Evolutionary conservation across 2,797 vertebrate genomes (phyloP).

Genomic region (Myripristis jacobus): DNA sequence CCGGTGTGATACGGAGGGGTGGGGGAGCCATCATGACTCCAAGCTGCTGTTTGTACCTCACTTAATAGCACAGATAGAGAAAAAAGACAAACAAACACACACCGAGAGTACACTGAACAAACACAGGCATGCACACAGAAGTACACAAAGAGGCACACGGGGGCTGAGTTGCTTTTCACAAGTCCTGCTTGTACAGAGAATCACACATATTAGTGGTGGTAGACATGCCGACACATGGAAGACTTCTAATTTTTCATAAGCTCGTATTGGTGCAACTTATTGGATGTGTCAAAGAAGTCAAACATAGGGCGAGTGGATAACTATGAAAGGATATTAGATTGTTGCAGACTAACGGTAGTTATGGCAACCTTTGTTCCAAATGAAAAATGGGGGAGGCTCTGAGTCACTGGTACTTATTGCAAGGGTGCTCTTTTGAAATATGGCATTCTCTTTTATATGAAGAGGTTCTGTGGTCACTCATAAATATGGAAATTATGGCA

Average conservation of each 20-base stretch:
- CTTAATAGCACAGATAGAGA: slow-evolving; percentile 36
- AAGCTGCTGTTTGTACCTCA: slow-evolving; percentile 48
- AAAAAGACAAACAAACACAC: slow-evolving; percentile 41
- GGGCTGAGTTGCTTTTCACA: neutral
- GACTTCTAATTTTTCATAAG: slow-evolving; percentile 7
- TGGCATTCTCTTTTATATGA: slow-evolving; percentile 23
- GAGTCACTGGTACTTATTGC: slow-evolving; percentile 36
- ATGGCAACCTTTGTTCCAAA: slow-evolving; percentile 45
- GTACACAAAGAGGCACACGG: slow-evolving; percentile 8
- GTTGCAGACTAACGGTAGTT: slow-evolving; percentile 26
- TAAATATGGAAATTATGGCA: slow-evolving; percentile 55
- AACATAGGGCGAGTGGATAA: slow-evolving; percentile 12
- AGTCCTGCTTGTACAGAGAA: neutral
- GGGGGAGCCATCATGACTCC: slow-evolving; percentile 42
- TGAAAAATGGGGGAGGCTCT: slow-evolving; percentile 11
- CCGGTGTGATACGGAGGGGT: slow-evolving; percentile 10
- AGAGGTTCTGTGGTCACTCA: slow-evolving; percentile 29
- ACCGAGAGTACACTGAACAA: slow-evolving; percentile 22
- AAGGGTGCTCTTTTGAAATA: slow-evolving; percentile 38
- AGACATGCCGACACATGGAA: neutral
- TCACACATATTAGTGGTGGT: neutral
- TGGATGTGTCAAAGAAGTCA: slow-evolving; percentile 50
- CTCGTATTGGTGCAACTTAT: slow-evolving; percentile 23
- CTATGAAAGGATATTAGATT: slow-evolving; percentile 38
- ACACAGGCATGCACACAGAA: slow-evolving; percentile 14